These are phyloP conservation scores for Hippoglossus hippoglossus DNA, from an alignment of 2,797 vertebrate species.

Conservation along the genomic window DNA sequence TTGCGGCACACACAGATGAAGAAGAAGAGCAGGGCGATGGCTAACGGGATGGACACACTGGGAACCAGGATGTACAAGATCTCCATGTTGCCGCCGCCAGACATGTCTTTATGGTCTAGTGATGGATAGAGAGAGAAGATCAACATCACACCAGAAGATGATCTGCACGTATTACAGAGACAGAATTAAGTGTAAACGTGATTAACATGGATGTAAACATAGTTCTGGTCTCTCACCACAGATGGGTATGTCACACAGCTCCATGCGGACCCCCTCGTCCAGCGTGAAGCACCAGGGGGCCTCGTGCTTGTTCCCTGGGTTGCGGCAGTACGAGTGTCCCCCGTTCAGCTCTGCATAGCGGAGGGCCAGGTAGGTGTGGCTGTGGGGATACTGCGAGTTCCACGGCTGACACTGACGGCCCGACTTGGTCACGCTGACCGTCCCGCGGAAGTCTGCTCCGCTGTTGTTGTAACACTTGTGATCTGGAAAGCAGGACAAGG, in stretches of 20 bases:
- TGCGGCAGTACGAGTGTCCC: conserved; percentile 98
- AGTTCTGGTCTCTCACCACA: conserved; percentile 87
- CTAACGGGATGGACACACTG: conserved; percentile 94
- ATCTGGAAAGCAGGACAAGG: conserved; percentile 79
- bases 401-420: conserved; percentile 98
- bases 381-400: conserved; percentile 99
- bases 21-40: conserved; percentile 96
- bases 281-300: conserved; percentile 98
- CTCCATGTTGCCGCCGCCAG: conserved; percentile 90
- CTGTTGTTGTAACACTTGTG: conserved; percentile 97
- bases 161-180: not conserved
- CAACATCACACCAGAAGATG: too few relatives aligned
- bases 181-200: too few relatives aligned
- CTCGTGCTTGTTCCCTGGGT: conserved; percentile 94
- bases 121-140: too few relatives aligned
- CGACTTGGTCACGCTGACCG: conserved; percentile 92
- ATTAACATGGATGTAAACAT: not conserved
- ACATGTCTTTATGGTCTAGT: conserved; percentile 91
- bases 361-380: conserved; percentile 91
- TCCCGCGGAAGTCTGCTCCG: conserved; percentile 94
- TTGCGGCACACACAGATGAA: conserved; percentile 99
- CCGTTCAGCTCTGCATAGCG: conserved; percentile 94
- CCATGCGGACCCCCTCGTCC: conserved; percentile 92
- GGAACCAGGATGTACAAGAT: conserved; percentile 98
- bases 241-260: conserved; percentile 93